These are phyloP conservation scores for Artibeus lituratus DNA, from an alignment of 2,797 vertebrate species.

Conservation along the genomic window DNA sequence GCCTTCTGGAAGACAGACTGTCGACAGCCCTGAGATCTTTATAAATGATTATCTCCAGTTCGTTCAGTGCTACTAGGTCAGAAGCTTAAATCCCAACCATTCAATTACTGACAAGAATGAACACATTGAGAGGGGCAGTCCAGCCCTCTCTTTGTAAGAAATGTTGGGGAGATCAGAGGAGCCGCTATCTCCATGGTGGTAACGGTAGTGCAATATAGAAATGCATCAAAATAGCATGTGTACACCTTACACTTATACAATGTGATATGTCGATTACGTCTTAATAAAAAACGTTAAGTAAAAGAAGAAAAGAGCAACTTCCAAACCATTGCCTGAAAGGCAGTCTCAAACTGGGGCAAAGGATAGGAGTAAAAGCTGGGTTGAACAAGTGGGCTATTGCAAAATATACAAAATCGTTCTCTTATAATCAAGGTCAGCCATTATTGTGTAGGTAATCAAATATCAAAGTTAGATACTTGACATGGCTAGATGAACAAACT, in stretches of 20 bases:
- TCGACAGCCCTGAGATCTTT: neutral
- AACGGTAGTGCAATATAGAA: neutral
- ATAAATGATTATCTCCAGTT: neutral
- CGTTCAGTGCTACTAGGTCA: slow-evolving; percentile 8
- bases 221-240: neutral
- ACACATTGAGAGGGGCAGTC: neutral
- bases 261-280: neutral
- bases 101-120: neutral
- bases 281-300: neutral
- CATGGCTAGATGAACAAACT: neutral
- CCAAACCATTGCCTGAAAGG: neutral
- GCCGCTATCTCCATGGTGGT: neutral
- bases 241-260: neutral
- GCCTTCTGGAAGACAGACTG: neutral
- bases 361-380: neutral
- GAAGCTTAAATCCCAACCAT: neutral
- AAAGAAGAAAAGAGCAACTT: neutral
- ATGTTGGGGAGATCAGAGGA: neutral
- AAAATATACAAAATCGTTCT: neutral
- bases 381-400: neutral
- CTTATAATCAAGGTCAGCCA: neutral
- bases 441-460: neutral
- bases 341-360: neutral
- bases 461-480: neutral
- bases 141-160: neutral